Conservation (phyloP, 2,888 invertebrate species). For the Nymphalis polychloros region DNA sequence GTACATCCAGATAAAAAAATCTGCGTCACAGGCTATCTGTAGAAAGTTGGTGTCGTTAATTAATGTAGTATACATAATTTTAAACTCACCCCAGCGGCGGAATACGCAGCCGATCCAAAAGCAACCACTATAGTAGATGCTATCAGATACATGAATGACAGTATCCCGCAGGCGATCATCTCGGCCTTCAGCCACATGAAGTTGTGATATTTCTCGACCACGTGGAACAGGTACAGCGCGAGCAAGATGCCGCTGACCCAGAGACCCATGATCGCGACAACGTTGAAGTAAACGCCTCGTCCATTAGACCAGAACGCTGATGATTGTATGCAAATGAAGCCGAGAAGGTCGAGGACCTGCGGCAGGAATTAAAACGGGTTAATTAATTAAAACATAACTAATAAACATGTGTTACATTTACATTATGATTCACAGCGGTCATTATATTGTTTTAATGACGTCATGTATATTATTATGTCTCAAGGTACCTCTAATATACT, state of each 20-base stretch:
- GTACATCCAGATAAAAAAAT: too few species aligned
- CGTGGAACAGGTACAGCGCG: slow-evolving; percentile 89
- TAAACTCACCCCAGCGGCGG: slow-evolving; percentile 88
- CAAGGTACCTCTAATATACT: too few species aligned
- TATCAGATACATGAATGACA: slow-evolving; percentile 87
- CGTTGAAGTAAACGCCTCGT: slow-evolving; percentile 88
- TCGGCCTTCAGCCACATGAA: slow-evolving; percentile 93
- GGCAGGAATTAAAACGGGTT: slow-evolving; percentile 42
- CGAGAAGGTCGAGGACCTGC: slow-evolving; percentile 86
- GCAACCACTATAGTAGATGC: slow-evolving; percentile 88
- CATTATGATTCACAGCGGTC: too few species aligned
- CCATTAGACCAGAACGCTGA: slow-evolving; percentile 82
- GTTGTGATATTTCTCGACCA: slow-evolving; percentile 90
- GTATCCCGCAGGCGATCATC: slow-evolving; percentile 85
- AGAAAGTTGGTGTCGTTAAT: too few species aligned
- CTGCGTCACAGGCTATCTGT: too few species aligned
- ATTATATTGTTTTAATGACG: too few species aligned
- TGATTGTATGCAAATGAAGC: slow-evolving; percentile 89
- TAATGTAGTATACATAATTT: not conserved
- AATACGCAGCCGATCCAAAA: slow-evolving; percentile 82
- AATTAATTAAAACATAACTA: not conserved
- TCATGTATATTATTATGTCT: too few species aligned
- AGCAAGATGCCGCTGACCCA: slow-evolving; percentile 88
- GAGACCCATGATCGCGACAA: slow-evolving; percentile 89
- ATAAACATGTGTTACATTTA: too few species aligned